Percentiles rank a stretch among this genome's conserved stretches.
These are phyloP conservation scores for Cercopithecus mona DNA, from an alignment of 2,113 vertebrate species.

Conservation along the genomic window DNA sequence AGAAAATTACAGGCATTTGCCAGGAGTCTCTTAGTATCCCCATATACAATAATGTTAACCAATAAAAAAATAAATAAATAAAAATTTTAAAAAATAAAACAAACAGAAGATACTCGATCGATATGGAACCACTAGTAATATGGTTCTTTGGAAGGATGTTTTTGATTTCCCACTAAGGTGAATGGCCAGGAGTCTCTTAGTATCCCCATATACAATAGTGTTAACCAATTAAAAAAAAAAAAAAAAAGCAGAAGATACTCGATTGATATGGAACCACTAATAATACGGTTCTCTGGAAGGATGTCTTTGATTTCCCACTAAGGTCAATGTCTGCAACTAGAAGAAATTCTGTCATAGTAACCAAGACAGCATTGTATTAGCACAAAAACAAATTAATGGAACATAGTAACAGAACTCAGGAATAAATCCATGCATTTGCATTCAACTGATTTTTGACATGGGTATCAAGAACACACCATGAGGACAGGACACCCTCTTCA, in stretches of 20 bases:
- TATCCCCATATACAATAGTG: too few species aligned
- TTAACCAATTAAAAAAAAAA: too few species aligned
- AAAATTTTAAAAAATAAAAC: background rate
- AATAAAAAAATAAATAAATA: background rate
- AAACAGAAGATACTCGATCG: background rate
- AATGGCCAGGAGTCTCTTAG: background rate
- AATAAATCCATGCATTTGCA: background rate
- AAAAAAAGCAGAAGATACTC: background rate
- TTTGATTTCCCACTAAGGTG: background rate
- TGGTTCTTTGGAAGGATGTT: background rate
- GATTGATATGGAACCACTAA: background rate
- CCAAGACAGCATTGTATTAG: background rate
- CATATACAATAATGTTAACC: background rate
- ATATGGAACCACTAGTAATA: background rate
- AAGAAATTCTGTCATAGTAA: background rate
- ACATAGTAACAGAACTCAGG: background rate
- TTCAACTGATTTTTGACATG: background rate
- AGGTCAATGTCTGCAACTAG: background rate
- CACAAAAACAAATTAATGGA: background rate
- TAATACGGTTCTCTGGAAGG: background rate
- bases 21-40: background rate
- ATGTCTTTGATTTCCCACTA: background rate
- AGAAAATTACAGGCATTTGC: background rate
- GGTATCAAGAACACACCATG: background rate
- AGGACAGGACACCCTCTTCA: background rate